These are phyloP conservation scores for Grammomys surdaster DNA, from an alignment of 2,113 vertebrate genomes.

Conservation along the genomic window DNA sequence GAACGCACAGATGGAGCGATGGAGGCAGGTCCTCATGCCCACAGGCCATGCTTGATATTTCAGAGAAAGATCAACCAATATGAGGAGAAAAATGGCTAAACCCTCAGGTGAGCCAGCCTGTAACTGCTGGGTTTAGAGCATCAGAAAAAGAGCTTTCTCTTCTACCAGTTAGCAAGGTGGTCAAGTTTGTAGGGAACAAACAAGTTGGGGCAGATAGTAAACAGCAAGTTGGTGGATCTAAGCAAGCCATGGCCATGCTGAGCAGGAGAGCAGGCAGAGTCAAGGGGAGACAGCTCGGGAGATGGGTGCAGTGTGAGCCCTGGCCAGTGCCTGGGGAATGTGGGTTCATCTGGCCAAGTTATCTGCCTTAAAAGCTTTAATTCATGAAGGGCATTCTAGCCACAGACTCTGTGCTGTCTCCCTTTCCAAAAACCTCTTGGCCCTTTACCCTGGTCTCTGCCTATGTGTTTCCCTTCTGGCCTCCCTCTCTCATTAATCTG, in stretches of 20 bases:
- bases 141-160: not conserved
- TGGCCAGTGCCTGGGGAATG: not conserved
- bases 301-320: not conserved
- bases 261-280: not conserved
- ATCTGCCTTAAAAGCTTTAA: not conserved
- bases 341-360: not conserved
- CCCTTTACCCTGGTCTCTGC: not conserved
- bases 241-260: not conserved
- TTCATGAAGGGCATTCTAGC: not conserved
- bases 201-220: not conserved
- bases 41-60: not conserved
- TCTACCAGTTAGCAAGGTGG: not conserved
- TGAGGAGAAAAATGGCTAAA: not conserved
- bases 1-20: not conserved
- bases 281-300: not conserved
- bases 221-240: not conserved
- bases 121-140: not conserved
- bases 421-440: not conserved
- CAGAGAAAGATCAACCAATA: not conserved
- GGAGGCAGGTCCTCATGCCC: not conserved
- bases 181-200: not conserved
- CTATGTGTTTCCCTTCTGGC: not conserved
- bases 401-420: not conserved
- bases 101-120: not conserved
- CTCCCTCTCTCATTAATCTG: not conserved